phyloP scores from a whole-genome alignment of 2,888 invertebrate species.

The Pyrrhosoma nymphula region DNA sequence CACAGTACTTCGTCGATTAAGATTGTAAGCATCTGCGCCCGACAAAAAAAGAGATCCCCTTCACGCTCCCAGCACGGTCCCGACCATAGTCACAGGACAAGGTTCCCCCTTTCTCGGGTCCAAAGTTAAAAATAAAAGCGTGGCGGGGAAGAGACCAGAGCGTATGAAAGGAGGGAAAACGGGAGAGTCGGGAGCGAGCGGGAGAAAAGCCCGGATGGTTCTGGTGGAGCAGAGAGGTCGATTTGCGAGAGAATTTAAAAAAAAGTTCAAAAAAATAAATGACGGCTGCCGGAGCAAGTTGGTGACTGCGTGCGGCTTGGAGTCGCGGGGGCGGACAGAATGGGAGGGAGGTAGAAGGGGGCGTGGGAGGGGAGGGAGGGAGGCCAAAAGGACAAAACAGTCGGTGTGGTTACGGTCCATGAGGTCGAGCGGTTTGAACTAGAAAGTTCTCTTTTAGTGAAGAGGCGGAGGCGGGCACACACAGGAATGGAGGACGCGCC shows the following conservation, averaged over 20 bases:
- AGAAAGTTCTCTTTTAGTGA: slow-evolving; percentile 11
- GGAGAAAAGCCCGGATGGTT: not conserved
- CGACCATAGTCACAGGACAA: not conserved
- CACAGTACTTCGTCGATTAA: no score
- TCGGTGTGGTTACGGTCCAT: slow-evolving; percentile 16
- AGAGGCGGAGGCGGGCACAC: not conserved
- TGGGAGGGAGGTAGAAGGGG: not conserved
- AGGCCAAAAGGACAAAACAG: not conserved
- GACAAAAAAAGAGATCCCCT: no score
- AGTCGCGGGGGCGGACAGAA: not conserved
- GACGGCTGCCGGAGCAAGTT: not conserved
- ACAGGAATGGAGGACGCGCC: not conserved
- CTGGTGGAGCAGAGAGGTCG: not conserved
- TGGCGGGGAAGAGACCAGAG: not conserved
- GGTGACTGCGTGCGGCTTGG: not conserved
- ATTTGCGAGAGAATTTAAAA: not conserved
- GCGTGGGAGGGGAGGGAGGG: not conserved
- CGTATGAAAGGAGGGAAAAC: not conserved
- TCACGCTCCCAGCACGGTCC: no score
- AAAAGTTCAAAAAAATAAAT: not conserved
- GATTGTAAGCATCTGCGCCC: no score
- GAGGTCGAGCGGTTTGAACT: not conserved
- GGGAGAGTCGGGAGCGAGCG: not conserved
- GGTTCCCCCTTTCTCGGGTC: not conserved
- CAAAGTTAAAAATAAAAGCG: not conserved